Percentiles rank a stretch among this genome's conserved stretches.
Conservation (phyloP, 2,888 invertebrate genomes). For the Lepidonotus clava region DNA sequence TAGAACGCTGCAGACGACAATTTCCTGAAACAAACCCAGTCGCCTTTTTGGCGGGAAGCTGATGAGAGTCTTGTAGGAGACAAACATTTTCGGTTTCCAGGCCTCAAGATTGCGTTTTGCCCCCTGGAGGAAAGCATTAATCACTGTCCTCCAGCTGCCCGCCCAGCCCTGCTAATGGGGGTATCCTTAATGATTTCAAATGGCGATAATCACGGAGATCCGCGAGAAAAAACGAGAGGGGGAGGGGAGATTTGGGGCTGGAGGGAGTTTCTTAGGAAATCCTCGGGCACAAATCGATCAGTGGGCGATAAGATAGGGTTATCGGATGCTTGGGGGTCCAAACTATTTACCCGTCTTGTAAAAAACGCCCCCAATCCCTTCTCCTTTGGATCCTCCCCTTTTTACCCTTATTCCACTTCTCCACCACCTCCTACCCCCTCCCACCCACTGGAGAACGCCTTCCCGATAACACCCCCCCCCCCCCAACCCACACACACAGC, state of each 20-base stretch:
- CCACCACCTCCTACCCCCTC: too few species aligned
- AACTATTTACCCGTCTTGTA: neutral
- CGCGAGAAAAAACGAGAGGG: neutral
- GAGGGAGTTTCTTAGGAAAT: neutral
- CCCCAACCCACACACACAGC: too few species aligned
- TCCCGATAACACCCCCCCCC: neutral
- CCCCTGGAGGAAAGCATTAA: neutral
- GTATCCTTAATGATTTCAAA: slow-evolving; percentile 16
- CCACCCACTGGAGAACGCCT: neutral
- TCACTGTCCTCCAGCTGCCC: neutral
- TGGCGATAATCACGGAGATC: neutral
- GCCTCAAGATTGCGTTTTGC: too few species aligned
- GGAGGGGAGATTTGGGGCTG: neutral
- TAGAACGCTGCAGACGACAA: too few species aligned
- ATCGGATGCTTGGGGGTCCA: neutral
- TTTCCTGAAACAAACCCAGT: too few species aligned
- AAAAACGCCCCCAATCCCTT: neutral
- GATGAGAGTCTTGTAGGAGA: too few species aligned
- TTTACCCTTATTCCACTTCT: neutral
- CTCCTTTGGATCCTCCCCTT: neutral
- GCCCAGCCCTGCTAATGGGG: neutral
- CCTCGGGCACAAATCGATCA: neutral
- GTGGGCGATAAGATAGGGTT: neutral
- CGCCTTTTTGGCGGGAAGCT: too few species aligned
- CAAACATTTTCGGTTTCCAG: too few species aligned